Evolutionary conservation across 2,113 vertebrate species (phyloP).

Genomic region (Geococcyx californianus): DNA sequence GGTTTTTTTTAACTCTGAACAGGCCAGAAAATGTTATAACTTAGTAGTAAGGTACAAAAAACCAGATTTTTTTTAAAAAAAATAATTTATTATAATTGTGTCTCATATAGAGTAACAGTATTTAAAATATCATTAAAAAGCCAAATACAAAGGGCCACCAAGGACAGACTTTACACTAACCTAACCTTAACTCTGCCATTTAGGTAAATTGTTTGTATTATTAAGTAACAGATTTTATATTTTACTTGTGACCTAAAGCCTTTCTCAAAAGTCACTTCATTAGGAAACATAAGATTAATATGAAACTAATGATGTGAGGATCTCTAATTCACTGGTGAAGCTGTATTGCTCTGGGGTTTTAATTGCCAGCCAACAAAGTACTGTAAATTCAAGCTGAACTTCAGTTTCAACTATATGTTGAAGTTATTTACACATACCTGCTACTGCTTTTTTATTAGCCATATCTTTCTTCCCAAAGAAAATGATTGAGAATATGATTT

Average conservation of each 20-base stretch:
- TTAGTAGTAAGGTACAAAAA: neutral
- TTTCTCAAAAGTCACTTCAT: neutral
- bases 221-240: neutral
- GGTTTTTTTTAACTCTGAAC: neutral
- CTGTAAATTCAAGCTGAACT: neutral
- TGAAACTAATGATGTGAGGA: neutral
- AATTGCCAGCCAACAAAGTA: neutral
- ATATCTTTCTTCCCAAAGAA: neutral
- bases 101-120: neutral
- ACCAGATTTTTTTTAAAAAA: neutral
- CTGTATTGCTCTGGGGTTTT: neutral
- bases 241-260: neutral
- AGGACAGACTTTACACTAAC: neutral
- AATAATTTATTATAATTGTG: neutral
- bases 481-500: neutral
- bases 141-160: neutral
- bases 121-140: neutral
- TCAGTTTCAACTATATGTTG: neutral
- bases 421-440: neutral
- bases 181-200: neutral
- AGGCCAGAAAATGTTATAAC: neutral
- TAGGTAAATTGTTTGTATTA: neutral
- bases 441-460: neutral
- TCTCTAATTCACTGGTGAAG: neutral
- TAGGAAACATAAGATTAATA: neutral